Percentiles rank a stretch among this genome's conserved stretches.
phyloP scores from a whole-genome alignment of 2,113 vertebrate species.

The mouse (Mus musculus) region DNA sequence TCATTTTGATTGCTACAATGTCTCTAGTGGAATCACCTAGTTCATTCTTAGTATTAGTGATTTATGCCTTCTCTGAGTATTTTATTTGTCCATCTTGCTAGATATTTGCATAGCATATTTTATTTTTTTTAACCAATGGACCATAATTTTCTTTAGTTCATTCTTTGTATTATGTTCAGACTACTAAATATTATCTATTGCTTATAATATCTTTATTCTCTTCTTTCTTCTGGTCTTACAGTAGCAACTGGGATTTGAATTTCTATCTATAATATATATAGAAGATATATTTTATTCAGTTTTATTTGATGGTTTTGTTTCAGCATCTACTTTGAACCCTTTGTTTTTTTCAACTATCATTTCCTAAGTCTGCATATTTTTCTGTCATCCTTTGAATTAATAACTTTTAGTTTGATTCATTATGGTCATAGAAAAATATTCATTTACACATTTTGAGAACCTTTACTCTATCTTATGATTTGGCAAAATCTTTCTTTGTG shows the following conservation, averaged over 20 bases:
- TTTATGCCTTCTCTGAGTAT: background rate
- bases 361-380: background rate
- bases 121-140: background rate
- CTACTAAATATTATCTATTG: background rate
- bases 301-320: background rate
- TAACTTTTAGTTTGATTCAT: slow-evolving; percentile 2
- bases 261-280: background rate
- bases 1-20: background rate
- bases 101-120: background rate
- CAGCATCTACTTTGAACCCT: background rate
- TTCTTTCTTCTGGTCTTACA: background rate
- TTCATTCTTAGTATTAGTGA: background rate
- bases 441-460: background rate
- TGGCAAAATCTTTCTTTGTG: background rate
- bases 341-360: background rate
- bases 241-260: background rate
- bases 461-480: background rate
- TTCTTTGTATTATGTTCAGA: background rate
- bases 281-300: background rate
- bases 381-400: background rate
- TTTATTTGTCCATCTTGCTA: background rate
- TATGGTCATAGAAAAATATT: background rate
- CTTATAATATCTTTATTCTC: background rate
- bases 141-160: background rate
- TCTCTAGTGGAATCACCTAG: background rate